Conservation (phyloP, 2,113 vertebrate species). For the Larimichthys crocea region DNA sequence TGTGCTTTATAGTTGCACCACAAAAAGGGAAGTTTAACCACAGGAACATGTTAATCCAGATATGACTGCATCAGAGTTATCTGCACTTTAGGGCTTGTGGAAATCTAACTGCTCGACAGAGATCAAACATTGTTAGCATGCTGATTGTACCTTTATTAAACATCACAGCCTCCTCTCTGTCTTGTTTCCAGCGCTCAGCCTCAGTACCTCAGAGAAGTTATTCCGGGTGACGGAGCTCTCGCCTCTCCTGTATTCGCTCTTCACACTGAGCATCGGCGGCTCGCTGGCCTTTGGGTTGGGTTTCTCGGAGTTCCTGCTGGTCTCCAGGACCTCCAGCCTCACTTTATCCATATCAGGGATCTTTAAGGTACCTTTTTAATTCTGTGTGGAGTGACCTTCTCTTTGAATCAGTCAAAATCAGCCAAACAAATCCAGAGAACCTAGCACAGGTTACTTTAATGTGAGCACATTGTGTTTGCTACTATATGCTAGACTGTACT, state of each 20-base stretch:
- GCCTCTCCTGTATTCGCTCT: constrained; percentile 84
- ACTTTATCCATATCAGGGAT: constrained; percentile 95
- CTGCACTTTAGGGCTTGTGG: too few species aligned
- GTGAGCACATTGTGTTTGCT: neutral
- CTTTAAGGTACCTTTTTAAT: constrained; percentile 89
- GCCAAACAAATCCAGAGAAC: neutral
- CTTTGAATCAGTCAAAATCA: neutral
- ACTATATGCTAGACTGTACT: neutral
- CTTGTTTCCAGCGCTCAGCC: constrained; percentile 85
- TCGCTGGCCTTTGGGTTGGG: constrained; percentile 93
- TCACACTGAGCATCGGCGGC: constrained; percentile 88
- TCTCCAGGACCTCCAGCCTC: constrained; percentile 95
- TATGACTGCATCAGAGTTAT: too few species aligned
- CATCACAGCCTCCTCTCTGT: neutral
- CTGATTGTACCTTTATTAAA: too few species aligned
- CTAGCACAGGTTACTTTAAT: neutral
- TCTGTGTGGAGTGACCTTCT: neutral
- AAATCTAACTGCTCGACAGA: too few species aligned
- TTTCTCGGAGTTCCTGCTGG: constrained; percentile 96
- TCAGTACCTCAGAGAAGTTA: constrained; percentile 90
- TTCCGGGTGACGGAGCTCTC: constrained; percentile 88
- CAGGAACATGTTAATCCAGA: too few species aligned
- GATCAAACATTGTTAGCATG: too few species aligned
- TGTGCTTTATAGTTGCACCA: too few species aligned
- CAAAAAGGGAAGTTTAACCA: too few species aligned